Base-by-base conservation (phyloP, 2,888 invertebrate genomes). In the Orthosia gracilis region DNA sequence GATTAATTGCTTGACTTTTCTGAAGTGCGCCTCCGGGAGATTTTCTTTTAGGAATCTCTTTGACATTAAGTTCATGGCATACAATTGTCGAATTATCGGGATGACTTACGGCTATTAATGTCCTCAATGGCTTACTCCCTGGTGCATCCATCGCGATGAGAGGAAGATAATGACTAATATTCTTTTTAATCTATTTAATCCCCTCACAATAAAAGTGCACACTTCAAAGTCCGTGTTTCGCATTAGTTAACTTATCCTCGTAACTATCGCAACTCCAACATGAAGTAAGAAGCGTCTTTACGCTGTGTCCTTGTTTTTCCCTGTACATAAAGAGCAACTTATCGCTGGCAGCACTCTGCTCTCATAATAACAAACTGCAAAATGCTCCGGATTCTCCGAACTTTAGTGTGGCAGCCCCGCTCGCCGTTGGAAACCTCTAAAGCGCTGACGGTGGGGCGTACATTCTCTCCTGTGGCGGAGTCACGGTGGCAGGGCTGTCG, bases 321-420 rank as follows among this genome's bases (percentile, higher is more conserved):
- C 85, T 85, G 87, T 89, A 90, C 89, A 92, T 93, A 94, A 93
- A 92, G 92, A 92, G 91, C 91, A 92, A 94, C 91, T 93, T 94
- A 93, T 93, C 92, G 91, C 85, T 89, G 89, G 90, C 89, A 90
- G 92, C 89, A 89, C 90, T 91, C 90, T 89, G 90, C 92, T 92
- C 91, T 92, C 91, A 93, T 94, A 94, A 94, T 94, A 94, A 94
- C 95, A 94, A 94, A 94, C 94, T 95, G 94, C 94, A 92, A 94
- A 95, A 95, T 94, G 92, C 93, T 94, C 92, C 90, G 94, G 94
- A 95, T 95, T 95, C 95, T 92, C 92, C 88, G 92, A 95, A 95
- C 93, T 95, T 95, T 92, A 92, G 91, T 93, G 92, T 90, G 91
- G 93, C 92, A 91, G 89, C 91, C 88, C 89, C 92, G 89, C 90